Percentiles rank a stretch among this genome's conserved stretches.
These are phyloP conservation scores for Motacilla tschutschensis DNA, from an alignment of 2,113 vertebrate genomes.

Conservation along the genomic window DNA sequence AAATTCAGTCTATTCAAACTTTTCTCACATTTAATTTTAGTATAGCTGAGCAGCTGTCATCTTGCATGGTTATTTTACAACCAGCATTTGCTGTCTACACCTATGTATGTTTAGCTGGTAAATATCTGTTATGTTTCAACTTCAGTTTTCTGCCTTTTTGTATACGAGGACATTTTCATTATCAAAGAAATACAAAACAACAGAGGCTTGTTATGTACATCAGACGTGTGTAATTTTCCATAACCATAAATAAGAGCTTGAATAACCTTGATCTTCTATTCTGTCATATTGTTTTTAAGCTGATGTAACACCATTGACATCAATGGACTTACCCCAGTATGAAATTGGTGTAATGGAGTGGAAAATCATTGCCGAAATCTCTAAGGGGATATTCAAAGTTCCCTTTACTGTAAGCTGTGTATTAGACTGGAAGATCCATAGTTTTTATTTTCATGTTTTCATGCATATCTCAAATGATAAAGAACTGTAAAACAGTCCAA, in stretches of 20 bases:
- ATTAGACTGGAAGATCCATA: conserved; percentile 49
- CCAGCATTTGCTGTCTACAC: conserved; percentile 19
- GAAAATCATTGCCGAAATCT: conserved; percentile 64
- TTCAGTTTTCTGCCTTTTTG: conserved; percentile 32
- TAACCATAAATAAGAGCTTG: conserved; percentile 58
- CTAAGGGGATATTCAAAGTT: conserved; percentile 57
- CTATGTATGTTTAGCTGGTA: conserved; percentile 26
- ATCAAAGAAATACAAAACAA: conserved; percentile 38
- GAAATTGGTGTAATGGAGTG: conserved; percentile 66
- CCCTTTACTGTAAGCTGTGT: conserved; percentile 36
- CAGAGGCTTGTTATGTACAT: conserved; percentile 24
- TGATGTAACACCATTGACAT: conserved; percentile 62
- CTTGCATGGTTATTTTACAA: conserved; percentile 25
- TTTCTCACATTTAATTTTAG: conserved; percentile 34
- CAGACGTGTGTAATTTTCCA: conserved; percentile 52
- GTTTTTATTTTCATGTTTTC: conserved; percentile 53
- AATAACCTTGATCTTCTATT: conserved; percentile 62
- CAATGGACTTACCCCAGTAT: conserved; percentile 57
- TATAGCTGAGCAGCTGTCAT: conserved; percentile 31
- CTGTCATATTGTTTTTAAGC: conserved; percentile 61
- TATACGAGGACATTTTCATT: conserved; percentile 21
- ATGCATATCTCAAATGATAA: conserved; percentile 59
- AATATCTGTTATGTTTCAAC: conserved; percentile 53
- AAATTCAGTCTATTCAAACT: conserved; percentile 16
- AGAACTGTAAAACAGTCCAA: conserved; percentile 45